Base-by-base conservation (phyloP, 2,888 invertebrate genomes). In the Drosophila birchii region DNA sequence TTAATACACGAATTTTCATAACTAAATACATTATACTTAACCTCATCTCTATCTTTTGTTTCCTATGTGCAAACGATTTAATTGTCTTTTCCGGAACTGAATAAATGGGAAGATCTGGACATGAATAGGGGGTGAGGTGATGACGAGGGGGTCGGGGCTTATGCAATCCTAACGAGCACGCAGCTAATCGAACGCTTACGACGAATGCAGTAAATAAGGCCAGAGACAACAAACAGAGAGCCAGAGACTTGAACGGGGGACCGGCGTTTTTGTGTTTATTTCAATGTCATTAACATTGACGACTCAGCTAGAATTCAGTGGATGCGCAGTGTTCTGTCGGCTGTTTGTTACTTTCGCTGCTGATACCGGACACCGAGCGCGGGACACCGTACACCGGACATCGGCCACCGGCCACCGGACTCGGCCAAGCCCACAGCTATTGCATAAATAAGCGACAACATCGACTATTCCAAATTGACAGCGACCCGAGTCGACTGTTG, bases 261-360 rank as follows among this genome's bases (percentile, higher is more conserved):
- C 39, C 41, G 39, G 44, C 55, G 11, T 55, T 67, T 55, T 55
- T 55, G 66, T 59, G 54, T 53, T 38, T 64, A 53, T 51, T 73
- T 87, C 85, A 85, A 82, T 87, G 85, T 78, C 87, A 86, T 79
- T 85, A 78, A 62, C 73, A 78, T 78, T 87, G 82, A 73, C 87
- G 70, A 79, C 61, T 85, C 85, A 87, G 78, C 87, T 77, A 60
- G 72, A 83, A 78, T 79, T 55, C 68, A 67, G 72, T 71, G 53
- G 69, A 51, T 55, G 47, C 53, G 51, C 41, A 56, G 43, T 32
- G 34, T 47, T 16, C 26, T 38, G 11, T 55, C 43, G 45, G 47
- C 54, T 62, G 43, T 57, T 49, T 69, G 61, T 62, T 54, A 61
- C 75, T 73, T 43, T 76, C 53, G 56, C 63, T 70, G 49, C 51